Evolutionary conservation across 2,888 invertebrate species (phyloP).

Genomic region (Harpalus rufipes): DNA sequence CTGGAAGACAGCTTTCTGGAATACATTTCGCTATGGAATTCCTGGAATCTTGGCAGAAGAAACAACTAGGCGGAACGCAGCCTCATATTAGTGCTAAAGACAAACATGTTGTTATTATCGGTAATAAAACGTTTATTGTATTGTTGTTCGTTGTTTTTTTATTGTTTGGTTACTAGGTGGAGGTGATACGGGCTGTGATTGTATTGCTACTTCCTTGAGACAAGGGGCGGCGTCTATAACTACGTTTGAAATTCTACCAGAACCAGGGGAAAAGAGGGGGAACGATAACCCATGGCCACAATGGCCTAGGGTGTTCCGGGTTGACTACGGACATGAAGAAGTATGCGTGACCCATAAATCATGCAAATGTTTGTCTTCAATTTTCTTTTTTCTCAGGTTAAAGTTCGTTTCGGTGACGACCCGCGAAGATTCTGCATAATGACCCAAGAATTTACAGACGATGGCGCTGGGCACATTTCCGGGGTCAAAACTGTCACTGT

Average conservation of each 20-base stretch:
- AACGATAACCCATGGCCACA: conserved; percentile 99
- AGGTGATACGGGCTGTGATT: conserved; percentile 95
- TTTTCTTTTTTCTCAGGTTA: conserved; percentile 76
- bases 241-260: conserved; percentile 97
- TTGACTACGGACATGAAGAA: conserved; percentile 99
- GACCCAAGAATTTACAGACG: conserved; percentile 96
- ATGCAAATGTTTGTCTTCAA: background rate
- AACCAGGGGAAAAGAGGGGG: conserved; percentile 89
- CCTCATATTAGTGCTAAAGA: conserved; percentile 89
- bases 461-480: conserved; percentile 92
- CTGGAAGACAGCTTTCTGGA: conserved; percentile 91
- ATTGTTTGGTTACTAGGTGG: conserved; percentile 78
- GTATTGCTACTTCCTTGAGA: conserved; percentile 97
- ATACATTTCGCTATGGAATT: conserved; percentile 99
- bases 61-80: conserved; percentile 85
- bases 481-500: conserved; percentile 95
- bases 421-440: conserved; percentile 96
- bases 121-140: conserved; percentile 72
- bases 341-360: conserved; percentile 73
- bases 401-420: conserved; percentile 93
- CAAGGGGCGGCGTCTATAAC: conserved; percentile 94
- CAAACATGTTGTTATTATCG: conserved; percentile 95
- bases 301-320: conserved; percentile 96
- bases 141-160: background rate
- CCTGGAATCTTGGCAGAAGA: conserved; percentile 97